Evolutionary conservation across 2,113 vertebrate genomes (phyloP), one percentile per base, ranked within the genome.

Genomic region (Pseudopodoces humilis): DNA sequence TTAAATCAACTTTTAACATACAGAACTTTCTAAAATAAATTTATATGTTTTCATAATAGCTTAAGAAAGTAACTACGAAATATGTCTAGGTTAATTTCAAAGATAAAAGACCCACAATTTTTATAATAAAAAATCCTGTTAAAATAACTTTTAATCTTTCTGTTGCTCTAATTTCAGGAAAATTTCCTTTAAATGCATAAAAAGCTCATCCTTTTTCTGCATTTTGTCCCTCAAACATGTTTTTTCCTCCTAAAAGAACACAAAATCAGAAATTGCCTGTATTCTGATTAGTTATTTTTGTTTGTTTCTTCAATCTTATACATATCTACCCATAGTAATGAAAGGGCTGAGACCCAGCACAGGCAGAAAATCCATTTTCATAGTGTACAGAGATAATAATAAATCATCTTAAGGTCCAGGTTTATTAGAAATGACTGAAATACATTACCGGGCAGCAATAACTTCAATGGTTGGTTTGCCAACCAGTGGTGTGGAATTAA

Each of bases 371-470:
- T 96, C 87, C 25, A 92, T 96, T 97, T 96, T 88, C 64, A 86
- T 46, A 80, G 60, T 52, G 78, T 88, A 93, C 7, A 78, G 72
- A 93, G 92, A 97, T 94, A 96, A 97, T 95, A 94, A 94, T 94
- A 97, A 97, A 91, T 94, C 92, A 94, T 96, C 87, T 94, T 92
- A 94, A 97, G 95, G 63, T 96, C 84, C 96, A 89, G 37, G 53
- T 91, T 97, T 97, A 97, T 97, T 94, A 95, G 88, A 96, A 98
- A 98, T 85, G 95, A 97, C 95, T 97, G 91, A 95, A 97, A 97
- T 95, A 91, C 74, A 96, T 97, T 97, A 96, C 43, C 92, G 80
- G 91, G 65, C 94, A 96, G 92, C 39, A 81, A 74, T 96, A 93
- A 93, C 81, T 90, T 64, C 95, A 95, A 91, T 96, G 93, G 93